These are phyloP conservation scores for Pseudeuparius sepicola DNA, from an alignment of 2,888 invertebrate genomes.

Conservation along the genomic window DNA sequence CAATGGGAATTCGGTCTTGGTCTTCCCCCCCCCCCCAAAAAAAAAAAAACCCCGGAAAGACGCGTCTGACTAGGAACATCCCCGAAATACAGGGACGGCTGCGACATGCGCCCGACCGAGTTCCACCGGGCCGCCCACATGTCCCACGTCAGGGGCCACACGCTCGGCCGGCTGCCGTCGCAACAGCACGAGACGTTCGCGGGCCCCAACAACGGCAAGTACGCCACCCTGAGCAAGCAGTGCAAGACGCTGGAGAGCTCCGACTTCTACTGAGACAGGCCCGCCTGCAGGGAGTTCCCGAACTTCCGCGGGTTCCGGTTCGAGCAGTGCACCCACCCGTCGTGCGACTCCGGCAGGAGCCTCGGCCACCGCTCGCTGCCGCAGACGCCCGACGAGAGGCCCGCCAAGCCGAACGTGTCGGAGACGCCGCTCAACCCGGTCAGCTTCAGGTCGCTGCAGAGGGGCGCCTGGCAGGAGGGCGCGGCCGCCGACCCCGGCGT, in stretches of 20 bases:
- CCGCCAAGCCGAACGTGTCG: conserved; percentile 35
- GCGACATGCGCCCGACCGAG: conserved; percentile 38
- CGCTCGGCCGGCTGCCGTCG: conserved; percentile 55
- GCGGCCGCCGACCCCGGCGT: conserved; percentile 30
- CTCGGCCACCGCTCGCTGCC: conserved; percentile 38
- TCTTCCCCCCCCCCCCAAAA: no score
- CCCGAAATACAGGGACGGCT: conserved; percentile 43
- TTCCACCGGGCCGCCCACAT: conserved; percentile 36
- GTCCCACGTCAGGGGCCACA: conserved; percentile 47
- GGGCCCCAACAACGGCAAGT: conserved; percentile 76
- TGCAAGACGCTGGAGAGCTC: conserved; percentile 90
- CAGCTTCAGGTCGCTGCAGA: conserved; percentile 44
- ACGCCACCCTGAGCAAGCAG: conserved; percentile 91
- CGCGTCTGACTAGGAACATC: no score
- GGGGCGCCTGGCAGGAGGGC: conserved; percentile 38
- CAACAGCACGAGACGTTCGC: conserved; percentile 46
- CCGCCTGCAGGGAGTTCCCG: conserved; percentile 45
- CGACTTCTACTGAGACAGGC: conserved; percentile 88
- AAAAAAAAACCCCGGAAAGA: no score
- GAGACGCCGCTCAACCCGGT: conserved; percentile 41
- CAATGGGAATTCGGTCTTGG: no score
- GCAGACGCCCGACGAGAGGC: conserved; percentile 39
- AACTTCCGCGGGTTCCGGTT: conserved; percentile 42
- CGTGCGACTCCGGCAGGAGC: conserved; percentile 30
- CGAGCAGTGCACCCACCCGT: conserved; percentile 46